These are phyloP conservation scores for Ascidia mentula DNA, from an alignment of 23 tunicate genomes.

Conservation along the genomic window DNA sequence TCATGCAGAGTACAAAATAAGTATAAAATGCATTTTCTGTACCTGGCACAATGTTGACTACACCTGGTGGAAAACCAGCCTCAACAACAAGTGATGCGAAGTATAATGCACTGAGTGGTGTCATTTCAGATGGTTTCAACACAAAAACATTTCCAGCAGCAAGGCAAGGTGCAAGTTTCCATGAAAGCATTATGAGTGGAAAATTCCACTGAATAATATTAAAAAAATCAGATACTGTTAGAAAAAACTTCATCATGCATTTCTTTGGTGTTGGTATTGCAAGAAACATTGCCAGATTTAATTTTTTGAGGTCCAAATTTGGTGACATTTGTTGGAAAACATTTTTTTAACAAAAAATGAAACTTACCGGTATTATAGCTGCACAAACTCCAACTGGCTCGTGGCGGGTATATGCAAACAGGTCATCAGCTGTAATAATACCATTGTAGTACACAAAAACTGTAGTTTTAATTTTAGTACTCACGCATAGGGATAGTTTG, in stretches of 20 bases:
- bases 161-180: constrained; percentile 58
- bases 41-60: constrained; percentile 54
- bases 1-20: too few species aligned
- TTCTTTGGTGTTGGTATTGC: too few species aligned
- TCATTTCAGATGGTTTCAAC: constrained; percentile 51
- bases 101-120: constrained; percentile 48
- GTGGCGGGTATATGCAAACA: constrained; percentile 51
- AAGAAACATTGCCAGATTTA: too few species aligned
- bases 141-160: constrained; percentile 53
- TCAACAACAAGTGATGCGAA: constrained; percentile 48
- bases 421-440: constrained; percentile 46
- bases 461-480: not conserved
- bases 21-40: too few species aligned
- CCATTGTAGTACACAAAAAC: too few species aligned
- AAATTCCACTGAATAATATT: constrained; percentile 58
- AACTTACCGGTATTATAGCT: constrained; percentile 69
- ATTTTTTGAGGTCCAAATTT: too few species aligned
- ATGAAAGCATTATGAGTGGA: constrained; percentile 29
- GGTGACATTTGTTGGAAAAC: too few species aligned
- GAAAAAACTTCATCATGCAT: too few species aligned
- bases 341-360: too few species aligned
- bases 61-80: constrained; percentile 78
- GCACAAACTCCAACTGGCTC: constrained; percentile 84
- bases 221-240: constrained; percentile 16
- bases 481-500: constrained; percentile 69